Evolutionary conservation across 2,797 vertebrate genomes (phyloP).

Genomic region (Sebastes oblongus): DNA sequence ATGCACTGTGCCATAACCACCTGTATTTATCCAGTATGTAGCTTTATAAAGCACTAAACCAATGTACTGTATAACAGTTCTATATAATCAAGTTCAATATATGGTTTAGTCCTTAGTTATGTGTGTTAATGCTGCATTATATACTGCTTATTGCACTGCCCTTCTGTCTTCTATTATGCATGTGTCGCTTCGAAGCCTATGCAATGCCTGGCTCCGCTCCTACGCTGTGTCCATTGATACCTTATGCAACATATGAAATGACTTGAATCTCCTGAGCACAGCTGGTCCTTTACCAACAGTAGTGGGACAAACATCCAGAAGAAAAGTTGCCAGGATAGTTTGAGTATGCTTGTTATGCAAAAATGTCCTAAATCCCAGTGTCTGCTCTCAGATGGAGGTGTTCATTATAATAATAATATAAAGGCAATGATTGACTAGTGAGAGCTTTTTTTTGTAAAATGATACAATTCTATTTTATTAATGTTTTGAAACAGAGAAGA

Average conservation of each 20-base stretch:
- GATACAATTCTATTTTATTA: conserved; percentile 63
- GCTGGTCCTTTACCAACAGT: neutral
- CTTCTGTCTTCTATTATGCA: conserved; percentile 13
- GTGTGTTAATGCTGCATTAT: neutral
- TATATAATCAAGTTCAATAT: neutral
- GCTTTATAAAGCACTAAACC: neutral
- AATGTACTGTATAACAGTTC: conserved; percentile 3
- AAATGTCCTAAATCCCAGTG: neutral
- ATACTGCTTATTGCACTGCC: conserved; percentile 25
- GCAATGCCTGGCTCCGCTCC: conserved; percentile 27
- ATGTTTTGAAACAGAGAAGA: conserved; percentile 39
- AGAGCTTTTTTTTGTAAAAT: conserved; percentile 34
- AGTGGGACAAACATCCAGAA: neutral
- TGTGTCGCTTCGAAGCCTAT: conserved; percentile 44
- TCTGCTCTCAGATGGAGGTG: neutral
- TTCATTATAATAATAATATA: neutral
- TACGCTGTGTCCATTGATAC: neutral
- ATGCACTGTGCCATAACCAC: conserved; percentile 20
- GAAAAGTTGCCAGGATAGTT: neutral
- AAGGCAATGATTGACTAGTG: neutral
- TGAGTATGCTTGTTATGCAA: conserved; percentile 39
- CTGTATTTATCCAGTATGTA: conserved; percentile 23
- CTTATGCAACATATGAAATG: conserved; percentile 33
- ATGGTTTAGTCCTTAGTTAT: neutral
- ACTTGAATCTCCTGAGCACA: conserved; percentile 36